These are phyloP conservation scores for Notospermus geniculatus DNA, from an alignment of 1,140 invertebrate species.

Conservation along the genomic window DNA sequence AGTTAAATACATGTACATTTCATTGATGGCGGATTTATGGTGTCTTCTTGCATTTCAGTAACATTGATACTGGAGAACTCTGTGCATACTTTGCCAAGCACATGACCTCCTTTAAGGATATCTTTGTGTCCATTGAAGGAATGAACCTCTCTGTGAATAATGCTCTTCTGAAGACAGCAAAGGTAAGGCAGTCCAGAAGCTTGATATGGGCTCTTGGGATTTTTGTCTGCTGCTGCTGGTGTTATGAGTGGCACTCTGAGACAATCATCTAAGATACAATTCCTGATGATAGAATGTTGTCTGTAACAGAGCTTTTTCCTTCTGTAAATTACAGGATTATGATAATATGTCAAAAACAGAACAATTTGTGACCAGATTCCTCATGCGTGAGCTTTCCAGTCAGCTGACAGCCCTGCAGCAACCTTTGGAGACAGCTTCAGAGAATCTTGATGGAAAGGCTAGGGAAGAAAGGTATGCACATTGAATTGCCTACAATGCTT, in stretches of 20 bases:
- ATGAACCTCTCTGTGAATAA: constrained; percentile 38
- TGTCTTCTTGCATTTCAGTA: constrained; percentile 27
- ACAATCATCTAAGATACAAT: no score
- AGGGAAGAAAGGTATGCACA: constrained; percentile 29
- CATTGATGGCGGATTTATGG: no score
- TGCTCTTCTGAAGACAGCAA: constrained; percentile 31
- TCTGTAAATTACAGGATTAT: no score
- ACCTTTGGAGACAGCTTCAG: constrained; percentile 41
- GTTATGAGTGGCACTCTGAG: no score
- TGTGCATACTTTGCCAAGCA: constrained; percentile 44
- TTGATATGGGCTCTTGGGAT: neutral
- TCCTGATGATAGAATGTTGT: no score
- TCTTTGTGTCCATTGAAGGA: constrained; percentile 39
- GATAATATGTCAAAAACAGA: no score
- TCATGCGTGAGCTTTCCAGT: constrained; percentile 39
- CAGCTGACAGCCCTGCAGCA: constrained; percentile 40
- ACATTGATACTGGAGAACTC: constrained; percentile 44
- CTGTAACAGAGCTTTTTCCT: no score
- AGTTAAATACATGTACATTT: no score
- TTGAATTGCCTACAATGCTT: neutral
- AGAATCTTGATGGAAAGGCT: constrained; percentile 40
- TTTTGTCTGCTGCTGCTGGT: neutral
- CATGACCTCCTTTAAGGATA: constrained; percentile 41
- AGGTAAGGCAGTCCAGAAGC: constrained; percentile 26
- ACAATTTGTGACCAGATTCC: constrained; percentile 43